Evolutionary conservation across 1,140 invertebrate species (phyloP), one percentile per base, ranked within the genome.

Genomic region (Parapsyche elsis): DNA sequence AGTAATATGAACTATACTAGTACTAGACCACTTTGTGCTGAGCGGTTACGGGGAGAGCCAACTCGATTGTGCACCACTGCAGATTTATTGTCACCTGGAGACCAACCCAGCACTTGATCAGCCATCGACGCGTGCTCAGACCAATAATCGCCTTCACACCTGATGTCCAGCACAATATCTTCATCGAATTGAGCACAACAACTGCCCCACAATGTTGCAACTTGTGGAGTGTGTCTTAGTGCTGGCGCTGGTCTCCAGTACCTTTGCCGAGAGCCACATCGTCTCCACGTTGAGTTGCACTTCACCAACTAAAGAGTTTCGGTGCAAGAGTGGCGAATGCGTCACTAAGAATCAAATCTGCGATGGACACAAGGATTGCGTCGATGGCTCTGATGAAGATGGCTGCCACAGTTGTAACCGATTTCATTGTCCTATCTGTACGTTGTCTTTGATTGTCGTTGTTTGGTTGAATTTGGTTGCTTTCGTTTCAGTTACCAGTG

Each of bases 381-480:
- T 86, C 0, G 92, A 94, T 84, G 88, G 86, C 44, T 92, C 90
- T 1, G 93, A 94, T 84, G 93, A 94, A 84, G 87, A 90, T 86
- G 89, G 91, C 84, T 94, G 93, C 85, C 94, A 89, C 84, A 78
- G 84, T 16, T 80, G 85, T 16, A 86, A 86, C 46, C n/a, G 80
- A 21, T 12, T 9, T 44, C 12, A 10, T 16, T 38, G 30, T 38
- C 7, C n/a, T n/a, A n/a, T 38, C 49, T 16, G 2, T 53, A 2
- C 49, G 2, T 23, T 9, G 70, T 16, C n/a, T 71, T 10, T 16
- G 7, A 44, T 71, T 71, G 26, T 9, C 9, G 5, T 44, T 5
- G 1, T 21, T 74, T 44, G 46, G 44, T 19, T 61, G 14, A 4
- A 45, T 46, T 74, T 45, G 61, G 0, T 44, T n/a, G 1, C 16